phyloP scores from a whole-genome alignment of 2,113 vertebrate genomes.

The Vanacampus margaritifer region DNA sequence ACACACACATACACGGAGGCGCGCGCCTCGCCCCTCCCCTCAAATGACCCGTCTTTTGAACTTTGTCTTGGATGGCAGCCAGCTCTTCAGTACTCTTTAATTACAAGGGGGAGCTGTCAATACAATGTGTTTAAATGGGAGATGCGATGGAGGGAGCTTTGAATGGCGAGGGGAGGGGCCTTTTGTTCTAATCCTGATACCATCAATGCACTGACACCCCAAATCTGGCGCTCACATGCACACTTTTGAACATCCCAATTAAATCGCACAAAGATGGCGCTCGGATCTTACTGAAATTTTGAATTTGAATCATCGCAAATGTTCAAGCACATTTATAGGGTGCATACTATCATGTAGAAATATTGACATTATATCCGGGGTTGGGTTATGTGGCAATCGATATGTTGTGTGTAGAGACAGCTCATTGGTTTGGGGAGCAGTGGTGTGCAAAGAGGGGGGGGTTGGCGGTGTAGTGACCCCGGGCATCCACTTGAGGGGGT shows the following conservation, averaged over 20 bases:
- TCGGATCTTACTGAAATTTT: background rate
- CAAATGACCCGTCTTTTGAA: slow-evolving; percentile 99
- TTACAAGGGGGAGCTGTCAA: slow-evolving; percentile 99
- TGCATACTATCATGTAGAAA: slow-evolving; percentile 16
- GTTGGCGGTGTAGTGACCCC: background rate
- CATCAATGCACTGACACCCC: slow-evolving; percentile 18
- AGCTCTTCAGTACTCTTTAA: slow-evolving; percentile 99
- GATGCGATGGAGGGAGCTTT: slow-evolving; percentile 56
- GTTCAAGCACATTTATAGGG: background rate
- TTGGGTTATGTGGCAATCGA: slow-evolving; percentile 93
- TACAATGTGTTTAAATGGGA: slow-evolving; percentile 99
- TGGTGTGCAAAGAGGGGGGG: background rate
- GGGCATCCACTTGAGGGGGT: too few species aligned
- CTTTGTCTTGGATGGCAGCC: slow-evolving; percentile 99
- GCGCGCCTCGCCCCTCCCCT: slow-evolving; percentile 73
- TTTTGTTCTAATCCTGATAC: slow-evolving; percentile 91
- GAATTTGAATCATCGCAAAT: slow-evolving; percentile 34
- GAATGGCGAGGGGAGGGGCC: slow-evolving; percentile 62
- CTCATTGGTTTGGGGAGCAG: slow-evolving; percentile 81
- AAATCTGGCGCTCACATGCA: background rate
- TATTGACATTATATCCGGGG: slow-evolving; percentile 95
- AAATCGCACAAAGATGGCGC: background rate
- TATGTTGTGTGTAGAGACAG: slow-evolving; percentile 72
- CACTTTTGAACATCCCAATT: slow-evolving; percentile 5
- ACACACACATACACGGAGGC: slow-evolving; percentile 24